These are phyloP conservation scores for Cerceris ruficornis DNA, from an alignment of 2,888 invertebrate genomes.

Conservation along the genomic window DNA sequence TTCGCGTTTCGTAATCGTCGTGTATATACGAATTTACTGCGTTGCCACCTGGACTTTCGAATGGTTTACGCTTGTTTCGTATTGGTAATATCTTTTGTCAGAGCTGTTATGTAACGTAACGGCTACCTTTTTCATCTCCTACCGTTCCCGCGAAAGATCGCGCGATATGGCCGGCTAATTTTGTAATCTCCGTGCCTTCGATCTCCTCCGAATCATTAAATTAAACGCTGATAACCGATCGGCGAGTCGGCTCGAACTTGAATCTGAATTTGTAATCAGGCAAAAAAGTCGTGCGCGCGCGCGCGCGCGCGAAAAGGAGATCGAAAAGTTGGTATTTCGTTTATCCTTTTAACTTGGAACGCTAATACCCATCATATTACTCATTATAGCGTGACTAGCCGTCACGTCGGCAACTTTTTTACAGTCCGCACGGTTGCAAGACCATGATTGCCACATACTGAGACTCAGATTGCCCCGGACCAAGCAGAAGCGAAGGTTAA, in stretches of 20 bases:
- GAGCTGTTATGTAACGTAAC: background rate
- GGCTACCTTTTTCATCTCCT: no score
- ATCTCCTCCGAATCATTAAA: no score
- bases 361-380: constrained; percentile 23
- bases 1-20: constrained; percentile 43
- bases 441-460: constrained; percentile 41
- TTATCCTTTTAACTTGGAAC: constrained; percentile 11
- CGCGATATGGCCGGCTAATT: no score
- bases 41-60: constrained; percentile 20
- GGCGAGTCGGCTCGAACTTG: no score
- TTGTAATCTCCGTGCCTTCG: no score
- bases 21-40: constrained; percentile 18
- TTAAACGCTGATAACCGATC: no score
- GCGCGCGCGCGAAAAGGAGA: no score
- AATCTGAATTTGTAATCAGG: no score
- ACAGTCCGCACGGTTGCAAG: constrained; percentile 43
- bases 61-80: background rate
- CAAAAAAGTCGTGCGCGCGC: no score
- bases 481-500: constrained; percentile 46
- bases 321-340: background rate
- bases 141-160: no score
- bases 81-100: constrained; percentile 5
- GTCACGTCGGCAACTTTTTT: constrained; percentile 35
- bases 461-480: constrained; percentile 38
- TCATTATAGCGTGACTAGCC: constrained; percentile 38